Evolutionary conservation across 30 jellyfish, hydroid and myxozoan species (phyloP), one percentile per base, ranked within the genome.

Genomic region (Phacellophora camtschatica): DNA sequence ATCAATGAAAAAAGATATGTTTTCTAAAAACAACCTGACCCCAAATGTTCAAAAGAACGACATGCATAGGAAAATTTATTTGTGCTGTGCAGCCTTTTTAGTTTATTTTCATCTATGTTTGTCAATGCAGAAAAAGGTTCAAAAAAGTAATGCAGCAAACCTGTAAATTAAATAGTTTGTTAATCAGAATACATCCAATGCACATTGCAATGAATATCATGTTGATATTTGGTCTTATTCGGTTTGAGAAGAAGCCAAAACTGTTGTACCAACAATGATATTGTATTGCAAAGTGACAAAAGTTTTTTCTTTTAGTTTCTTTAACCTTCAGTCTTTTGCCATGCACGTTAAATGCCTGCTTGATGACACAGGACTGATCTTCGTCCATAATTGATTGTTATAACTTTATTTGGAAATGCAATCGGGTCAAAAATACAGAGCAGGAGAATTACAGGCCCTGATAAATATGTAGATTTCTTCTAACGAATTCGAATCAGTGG

Each of bases 311-410:
- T 29, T 13, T 30, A 29, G 86, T 51, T 6, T 22, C 36, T 27
- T 73, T 66, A 20, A 73, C 20, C 61, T 32, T 33, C 20, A 73
- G 24, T 3, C 4, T 0, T 55, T 50, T 73, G 25, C 86, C 86
- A 51, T 20, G 28, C 2, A 51, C 43, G 54, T 73, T 73, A 25
- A 45, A 49, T 9, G 32, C 57, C 22, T 73, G 63, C 5, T 37
- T 30, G n/a, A 50, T 46, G 18, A 10, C 33, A 39, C 34, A 73
- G 15, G 74, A 73, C 3, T 74, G 31, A 37, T 73, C 74, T 16
- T 61, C 22, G 13, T 73, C 86, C 86, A 73, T 73, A 0, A n/a
- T n/a, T n/a, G n/a, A n/a, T n/a, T n/a, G n/a, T n/a, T n/a, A n/a
- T n/a, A n/a, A n/a, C n/a, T n/a, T n/a, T n/a, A n/a, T n/a, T n/a